These are phyloP conservation scores for Sebastes kiyomatsui DNA, from an alignment of 2,797 vertebrate genomes.

Conservation along the genomic window DNA sequence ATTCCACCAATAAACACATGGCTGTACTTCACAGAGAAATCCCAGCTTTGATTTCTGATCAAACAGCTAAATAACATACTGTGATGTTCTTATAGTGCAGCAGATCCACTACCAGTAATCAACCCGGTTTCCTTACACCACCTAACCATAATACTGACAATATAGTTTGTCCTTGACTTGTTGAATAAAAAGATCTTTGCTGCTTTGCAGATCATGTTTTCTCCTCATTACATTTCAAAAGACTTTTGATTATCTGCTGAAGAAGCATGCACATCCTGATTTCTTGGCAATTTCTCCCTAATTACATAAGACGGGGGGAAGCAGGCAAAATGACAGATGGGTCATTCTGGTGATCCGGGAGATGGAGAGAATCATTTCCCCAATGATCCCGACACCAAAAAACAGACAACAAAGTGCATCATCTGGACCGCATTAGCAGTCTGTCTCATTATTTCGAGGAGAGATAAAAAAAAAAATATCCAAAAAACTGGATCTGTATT, in stretches of 20 bases:
- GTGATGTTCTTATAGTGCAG: not conserved
- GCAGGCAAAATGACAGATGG: slow-evolving; percentile 69
- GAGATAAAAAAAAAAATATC: not conserved
- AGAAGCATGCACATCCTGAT: slow-evolving; percentile 54
- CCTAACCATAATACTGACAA: not conserved
- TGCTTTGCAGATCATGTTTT: slow-evolving; percentile 28
- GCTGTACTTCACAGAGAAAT: no score
- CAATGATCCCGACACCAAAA: slow-evolving; percentile 50
- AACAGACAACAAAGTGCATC: slow-evolving; percentile 62
- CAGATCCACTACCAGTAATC: not conserved
- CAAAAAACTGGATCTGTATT: slow-evolving; percentile 19
- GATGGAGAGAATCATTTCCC: slow-evolving; percentile 61
- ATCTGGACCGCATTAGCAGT: slow-evolving; percentile 63
- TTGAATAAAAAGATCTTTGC: slow-evolving; percentile 20
- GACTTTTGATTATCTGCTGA: slow-evolving; percentile 60
- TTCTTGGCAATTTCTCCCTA: slow-evolving; percentile 68
- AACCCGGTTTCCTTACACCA: not conserved
- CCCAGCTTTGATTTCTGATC: no score
- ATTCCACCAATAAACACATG: no score
- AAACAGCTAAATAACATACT: not conserved
- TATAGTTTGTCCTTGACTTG: slow-evolving; percentile 3
- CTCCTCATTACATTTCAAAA: slow-evolving; percentile 56
- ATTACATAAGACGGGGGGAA: slow-evolving; percentile 57
- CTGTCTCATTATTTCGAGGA: slow-evolving; percentile 57
- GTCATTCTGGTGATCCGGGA: slow-evolving; percentile 63